These are phyloP conservation scores for Leptinotarsa tumamoca DNA, from an alignment of 2,888 invertebrate genomes.

Conservation along the genomic window DNA sequence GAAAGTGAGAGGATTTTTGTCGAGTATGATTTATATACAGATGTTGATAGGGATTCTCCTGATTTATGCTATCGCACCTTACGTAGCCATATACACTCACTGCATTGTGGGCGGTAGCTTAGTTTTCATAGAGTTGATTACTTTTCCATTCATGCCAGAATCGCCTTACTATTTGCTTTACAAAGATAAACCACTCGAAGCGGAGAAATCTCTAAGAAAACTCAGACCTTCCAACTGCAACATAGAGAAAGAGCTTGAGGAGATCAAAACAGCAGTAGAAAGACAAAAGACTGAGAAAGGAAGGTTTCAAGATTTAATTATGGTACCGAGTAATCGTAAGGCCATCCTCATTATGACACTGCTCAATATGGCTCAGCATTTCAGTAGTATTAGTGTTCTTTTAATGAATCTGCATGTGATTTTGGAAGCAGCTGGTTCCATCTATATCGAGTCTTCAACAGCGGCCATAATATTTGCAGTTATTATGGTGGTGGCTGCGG, in stretches of 20 bases:
- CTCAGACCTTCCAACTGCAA: slow-evolving; percentile 54
- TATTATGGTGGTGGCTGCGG: slow-evolving; percentile 62
- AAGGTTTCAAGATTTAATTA: slow-evolving; percentile 59
- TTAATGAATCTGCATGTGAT: slow-evolving; percentile 64
- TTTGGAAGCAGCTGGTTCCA: slow-evolving; percentile 60
- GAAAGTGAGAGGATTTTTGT: slow-evolving; percentile 63
- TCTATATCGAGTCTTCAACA: slow-evolving; percentile 54
- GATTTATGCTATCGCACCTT: slow-evolving; percentile 60
- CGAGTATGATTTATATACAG: slow-evolving; percentile 63
- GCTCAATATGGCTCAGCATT: slow-evolving; percentile 63
- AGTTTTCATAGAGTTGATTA: slow-evolving; percentile 58
- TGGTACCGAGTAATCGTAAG: slow-evolving; percentile 62
- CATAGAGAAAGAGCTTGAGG: slow-evolving; percentile 61
- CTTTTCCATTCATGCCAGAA: slow-evolving; percentile 60
- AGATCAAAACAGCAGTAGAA: slow-evolving; percentile 60
- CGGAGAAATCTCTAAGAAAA: slow-evolving; percentile 57
- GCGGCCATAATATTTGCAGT: slow-evolving; percentile 63
- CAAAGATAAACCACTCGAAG: slow-evolving; percentile 60
- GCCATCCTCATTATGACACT: slow-evolving; percentile 63
- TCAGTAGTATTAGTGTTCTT: slow-evolving; percentile 64
- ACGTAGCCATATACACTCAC: slow-evolving; percentile 53
- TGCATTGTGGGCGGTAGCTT: slow-evolving; percentile 56
- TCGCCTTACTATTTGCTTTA: slow-evolving; percentile 63
- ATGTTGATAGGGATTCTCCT: slow-evolving; percentile 64
- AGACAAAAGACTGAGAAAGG: slow-evolving; percentile 63